phyloP scores from a whole-genome alignment of 2,113 vertebrate species.

The Albula glossodonta region DNA sequence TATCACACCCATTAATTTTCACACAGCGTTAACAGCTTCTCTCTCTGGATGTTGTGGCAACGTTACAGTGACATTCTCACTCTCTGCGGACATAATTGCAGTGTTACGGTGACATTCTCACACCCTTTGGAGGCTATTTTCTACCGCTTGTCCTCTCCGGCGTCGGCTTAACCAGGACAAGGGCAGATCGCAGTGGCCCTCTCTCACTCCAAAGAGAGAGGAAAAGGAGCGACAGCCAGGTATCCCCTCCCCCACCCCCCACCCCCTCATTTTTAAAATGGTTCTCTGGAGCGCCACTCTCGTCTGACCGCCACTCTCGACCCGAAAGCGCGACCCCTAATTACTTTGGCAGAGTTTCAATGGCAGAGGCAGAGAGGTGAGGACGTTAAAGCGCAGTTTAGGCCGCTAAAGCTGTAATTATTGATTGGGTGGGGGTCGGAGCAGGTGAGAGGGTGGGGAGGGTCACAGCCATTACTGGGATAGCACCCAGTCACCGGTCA shows the following conservation, averaged over 20 bases:
- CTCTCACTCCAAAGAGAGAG: background rate
- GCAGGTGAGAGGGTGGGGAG: background rate
- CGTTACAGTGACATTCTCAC: background rate
- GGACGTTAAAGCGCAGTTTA: background rate
- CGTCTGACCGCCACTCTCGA: background rate
- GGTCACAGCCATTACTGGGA: background rate
- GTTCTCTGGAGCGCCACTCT: background rate
- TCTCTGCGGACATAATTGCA: background rate
- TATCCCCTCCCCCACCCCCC: background rate
- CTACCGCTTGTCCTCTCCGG: constrained; percentile 30
- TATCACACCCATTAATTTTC: no score
- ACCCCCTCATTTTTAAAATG: background rate
- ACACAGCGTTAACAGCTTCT: background rate
- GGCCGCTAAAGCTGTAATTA: background rate
- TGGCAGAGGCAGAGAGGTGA: background rate
- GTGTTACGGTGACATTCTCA: background rate
- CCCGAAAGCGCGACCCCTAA: background rate
- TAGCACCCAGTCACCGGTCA: background rate
- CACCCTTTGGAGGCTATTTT: constrained; percentile 22
- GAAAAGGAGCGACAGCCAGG: background rate
- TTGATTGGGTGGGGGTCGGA: background rate
- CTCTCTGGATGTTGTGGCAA: background rate
- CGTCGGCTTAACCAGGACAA: constrained; percentile 45
- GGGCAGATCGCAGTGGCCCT: constrained; percentile 30
- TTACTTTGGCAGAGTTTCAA: background rate